These are phyloP conservation scores for Mythimna pallens DNA, from an alignment of 2,888 invertebrate species.

Conservation along the genomic window DNA sequence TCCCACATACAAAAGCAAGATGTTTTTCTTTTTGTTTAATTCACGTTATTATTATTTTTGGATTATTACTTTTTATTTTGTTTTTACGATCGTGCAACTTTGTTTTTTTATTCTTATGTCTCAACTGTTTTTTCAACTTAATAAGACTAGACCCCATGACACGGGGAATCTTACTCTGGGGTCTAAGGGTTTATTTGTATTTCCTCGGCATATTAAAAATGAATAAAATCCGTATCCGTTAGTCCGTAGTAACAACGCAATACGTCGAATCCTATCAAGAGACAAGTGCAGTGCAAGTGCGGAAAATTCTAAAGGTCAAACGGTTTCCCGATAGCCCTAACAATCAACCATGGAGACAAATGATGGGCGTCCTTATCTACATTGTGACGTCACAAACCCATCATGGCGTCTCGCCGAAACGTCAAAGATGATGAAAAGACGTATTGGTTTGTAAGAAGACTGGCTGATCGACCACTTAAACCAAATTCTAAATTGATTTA, in stretches of 20 bases:
- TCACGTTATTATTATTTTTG: too few relatives aligned
- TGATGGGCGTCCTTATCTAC: slow-evolving; percentile 61
- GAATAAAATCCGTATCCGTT: too few relatives aligned
- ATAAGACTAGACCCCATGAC: too few relatives aligned
- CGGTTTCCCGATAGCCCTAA: slow-evolving; percentile 69
- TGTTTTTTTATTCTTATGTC: too few relatives aligned
- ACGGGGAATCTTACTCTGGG: too few relatives aligned
- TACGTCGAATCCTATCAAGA: slow-evolving; percentile 10
- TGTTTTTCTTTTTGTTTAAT: too few relatives aligned
- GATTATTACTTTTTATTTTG: too few relatives aligned
- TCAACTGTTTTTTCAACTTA: too few relatives aligned
- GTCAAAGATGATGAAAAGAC: slow-evolving; percentile 9
- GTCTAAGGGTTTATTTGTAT: too few relatives aligned
- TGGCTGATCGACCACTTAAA: background rate
- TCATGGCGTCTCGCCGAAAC: slow-evolving; percentile 18
- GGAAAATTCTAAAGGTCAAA: slow-evolving; percentile 75
- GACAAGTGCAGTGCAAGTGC: slow-evolving; percentile 19
- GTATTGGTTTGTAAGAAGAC: slow-evolving; percentile 8
- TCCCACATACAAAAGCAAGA: too few relatives aligned
- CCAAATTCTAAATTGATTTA: slow-evolving; percentile 18
- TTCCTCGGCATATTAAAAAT: too few relatives aligned
- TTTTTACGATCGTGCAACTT: too few relatives aligned
- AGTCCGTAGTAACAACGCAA: slow-evolving; percentile 36
- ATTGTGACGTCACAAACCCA: slow-evolving; percentile 36
- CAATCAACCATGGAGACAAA: slow-evolving; percentile 62